These are phyloP conservation scores for Champsocephalus esox DNA, from an alignment of 2,797 vertebrate genomes.

Conservation along the genomic window DNA sequence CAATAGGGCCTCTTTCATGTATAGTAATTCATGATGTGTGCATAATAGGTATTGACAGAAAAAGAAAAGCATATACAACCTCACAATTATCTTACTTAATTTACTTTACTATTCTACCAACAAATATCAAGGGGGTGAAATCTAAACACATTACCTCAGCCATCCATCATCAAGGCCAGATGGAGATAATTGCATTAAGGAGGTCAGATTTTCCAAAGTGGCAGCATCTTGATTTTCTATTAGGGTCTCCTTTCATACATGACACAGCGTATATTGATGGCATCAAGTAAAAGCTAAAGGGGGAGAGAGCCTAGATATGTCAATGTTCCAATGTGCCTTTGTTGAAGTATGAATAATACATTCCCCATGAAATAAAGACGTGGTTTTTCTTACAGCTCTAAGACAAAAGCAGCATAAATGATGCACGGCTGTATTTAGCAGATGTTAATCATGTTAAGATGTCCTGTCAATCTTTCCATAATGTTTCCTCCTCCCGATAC, in stretches of 20 bases:
- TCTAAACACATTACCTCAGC: slow-evolving; percentile 23
- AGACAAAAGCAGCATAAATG: slow-evolving; percentile 16
- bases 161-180: slow-evolving; percentile 58
- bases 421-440: slow-evolving; percentile 16
- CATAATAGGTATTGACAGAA: neutral
- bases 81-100: neutral
- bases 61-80: neutral
- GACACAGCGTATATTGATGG: slow-evolving; percentile 42
- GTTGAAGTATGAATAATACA: slow-evolving; percentile 32
- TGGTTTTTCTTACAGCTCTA: slow-evolving; percentile 7
- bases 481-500: slow-evolving; percentile 12
- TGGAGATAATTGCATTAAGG: slow-evolving; percentile 47
- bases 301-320: slow-evolving; percentile 15
- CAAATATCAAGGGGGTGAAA: slow-evolving; percentile 21
- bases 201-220: slow-evolving; percentile 30
- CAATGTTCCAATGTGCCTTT: slow-evolving; percentile 26
- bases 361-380: slow-evolving; percentile 33
- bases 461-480: slow-evolving; percentile 6
- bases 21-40: neutral
- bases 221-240: slow-evolving; percentile 63
- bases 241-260: slow-evolving; percentile 52
- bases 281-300: slow-evolving; percentile 39
- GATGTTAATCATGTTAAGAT: slow-evolving; percentile 20
- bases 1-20: neutral
- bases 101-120: slow-evolving; percentile 9